phyloP scores from a whole-genome alignment of 1,140 invertebrate genomes.

The Drosophila grimshawi region DNA sequence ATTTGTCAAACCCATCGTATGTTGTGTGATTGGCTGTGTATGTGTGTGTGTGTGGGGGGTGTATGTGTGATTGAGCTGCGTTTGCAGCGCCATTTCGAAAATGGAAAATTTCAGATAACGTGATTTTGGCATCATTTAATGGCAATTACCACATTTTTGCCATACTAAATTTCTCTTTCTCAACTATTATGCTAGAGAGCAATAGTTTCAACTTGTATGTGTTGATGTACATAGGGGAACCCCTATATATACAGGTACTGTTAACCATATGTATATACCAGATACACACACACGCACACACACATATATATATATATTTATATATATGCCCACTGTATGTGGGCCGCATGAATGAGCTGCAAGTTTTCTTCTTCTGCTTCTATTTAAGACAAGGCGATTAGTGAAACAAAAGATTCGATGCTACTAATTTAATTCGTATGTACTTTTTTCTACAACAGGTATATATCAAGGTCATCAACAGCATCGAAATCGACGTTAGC shows the following conservation, averaged over 20 bases:
- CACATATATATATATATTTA: too few species aligned
- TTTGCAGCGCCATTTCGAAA: slow-evolving; percentile 31
- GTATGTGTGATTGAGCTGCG: neutral
- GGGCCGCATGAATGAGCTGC: slow-evolving; percentile 4
- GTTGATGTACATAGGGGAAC: too few species aligned
- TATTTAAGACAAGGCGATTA: neutral
- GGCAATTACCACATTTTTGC: slow-evolving; percentile 33
- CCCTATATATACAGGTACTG: too few species aligned
- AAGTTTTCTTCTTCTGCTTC: neutral
- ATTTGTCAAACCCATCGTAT: slow-evolving; percentile 25
- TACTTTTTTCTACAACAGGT: neutral
- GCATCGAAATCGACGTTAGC: neutral
- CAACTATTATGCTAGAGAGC: neutral
- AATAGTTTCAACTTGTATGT: too few species aligned
- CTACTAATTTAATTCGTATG: neutral
- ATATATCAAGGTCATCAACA: slow-evolving; percentile 17
- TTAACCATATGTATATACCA: too few species aligned
- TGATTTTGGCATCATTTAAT: slow-evolving; percentile 38
- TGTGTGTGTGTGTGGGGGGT: slow-evolving; percentile 1
- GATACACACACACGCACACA: too few species aligned
- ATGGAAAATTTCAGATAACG: slow-evolving; percentile 29
- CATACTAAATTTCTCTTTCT: slow-evolving; percentile 17
- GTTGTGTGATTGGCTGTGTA: neutral
- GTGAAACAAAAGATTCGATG: neutral
- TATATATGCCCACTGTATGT: slow-evolving; percentile 7